phyloP scores from a whole-genome alignment of 2,113 vertebrate species.

The Alligator sinensis region DNA sequence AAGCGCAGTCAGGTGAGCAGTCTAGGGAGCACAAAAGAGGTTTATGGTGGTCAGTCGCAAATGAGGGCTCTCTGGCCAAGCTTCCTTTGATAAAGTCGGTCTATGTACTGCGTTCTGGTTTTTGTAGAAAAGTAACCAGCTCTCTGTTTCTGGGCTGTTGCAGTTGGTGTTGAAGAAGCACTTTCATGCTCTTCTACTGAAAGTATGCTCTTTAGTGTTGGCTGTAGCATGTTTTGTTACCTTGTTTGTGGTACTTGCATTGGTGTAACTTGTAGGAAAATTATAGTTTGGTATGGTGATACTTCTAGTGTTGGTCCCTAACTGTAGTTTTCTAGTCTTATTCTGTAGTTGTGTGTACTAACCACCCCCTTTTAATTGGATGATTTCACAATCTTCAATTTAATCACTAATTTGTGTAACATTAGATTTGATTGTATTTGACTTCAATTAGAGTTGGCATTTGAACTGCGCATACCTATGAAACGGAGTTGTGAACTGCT shows the following conservation, averaged over 20 bases:
- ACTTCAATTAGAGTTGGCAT: background rate
- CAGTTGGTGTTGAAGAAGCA: background rate
- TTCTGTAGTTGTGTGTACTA: background rate
- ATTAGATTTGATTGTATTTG: background rate
- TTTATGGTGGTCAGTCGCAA: background rate
- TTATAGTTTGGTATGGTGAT: background rate
- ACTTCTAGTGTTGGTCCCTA: background rate
- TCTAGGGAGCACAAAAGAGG: too few species aligned
- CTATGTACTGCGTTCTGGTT: fast-evolving
- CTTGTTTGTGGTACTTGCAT: fast-evolving
- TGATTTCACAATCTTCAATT: background rate
- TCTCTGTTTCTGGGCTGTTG: background rate
- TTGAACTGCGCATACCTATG: background rate
- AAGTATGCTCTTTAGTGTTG: background rate
- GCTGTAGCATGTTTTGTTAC: fast-evolving
- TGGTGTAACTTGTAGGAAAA: fast-evolving
- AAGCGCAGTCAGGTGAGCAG: background rate
- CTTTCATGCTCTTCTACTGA: background rate
- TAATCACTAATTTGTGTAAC: fast-evolving
- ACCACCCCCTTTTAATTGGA: fast-evolving
- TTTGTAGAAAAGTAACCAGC: fast-evolving
- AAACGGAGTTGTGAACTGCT: background rate
- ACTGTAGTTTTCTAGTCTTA: background rate
- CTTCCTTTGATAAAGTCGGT: background rate
- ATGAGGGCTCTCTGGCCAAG: fast-evolving